Conservation (phyloP, 2,113 vertebrate genomes). For the Planiliza haematocheilus region DNA sequence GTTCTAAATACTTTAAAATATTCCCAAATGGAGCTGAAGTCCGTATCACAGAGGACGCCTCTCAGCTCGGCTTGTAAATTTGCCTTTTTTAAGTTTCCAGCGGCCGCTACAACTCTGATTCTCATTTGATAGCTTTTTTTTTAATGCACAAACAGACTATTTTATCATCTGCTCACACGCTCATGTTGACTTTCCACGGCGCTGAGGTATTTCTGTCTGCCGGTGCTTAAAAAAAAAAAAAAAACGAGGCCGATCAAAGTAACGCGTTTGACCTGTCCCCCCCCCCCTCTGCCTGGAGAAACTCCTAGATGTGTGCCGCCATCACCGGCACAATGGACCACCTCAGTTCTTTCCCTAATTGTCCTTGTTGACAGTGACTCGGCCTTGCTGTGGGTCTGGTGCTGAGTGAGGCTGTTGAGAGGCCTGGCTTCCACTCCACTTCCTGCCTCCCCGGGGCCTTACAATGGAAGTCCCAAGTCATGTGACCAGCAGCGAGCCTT, state of each 20-base stretch:
- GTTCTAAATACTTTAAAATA: too few relatives aligned
- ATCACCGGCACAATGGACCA: conserved; percentile 41
- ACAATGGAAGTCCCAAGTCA: conserved; percentile 78
- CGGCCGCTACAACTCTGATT: background rate
- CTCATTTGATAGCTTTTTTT: conserved; percentile 1
- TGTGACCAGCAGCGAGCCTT: conserved; percentile 55
- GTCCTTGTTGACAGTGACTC: conserved; percentile 76
- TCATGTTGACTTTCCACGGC: conserved; percentile 61
- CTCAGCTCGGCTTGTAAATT: too few relatives aligned
- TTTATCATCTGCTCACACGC: conserved; percentile 27
- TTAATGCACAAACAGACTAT: conserved; percentile 23
- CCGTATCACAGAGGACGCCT: too few relatives aligned
- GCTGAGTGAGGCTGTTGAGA: conserved; percentile 77
- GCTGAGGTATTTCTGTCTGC: conserved; percentile 57
- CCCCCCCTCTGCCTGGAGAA: conserved; percentile 32
- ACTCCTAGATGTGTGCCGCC: conserved; percentile 28
- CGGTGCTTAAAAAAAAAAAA: conserved; percentile 23
- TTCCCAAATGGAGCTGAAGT: too few relatives aligned
- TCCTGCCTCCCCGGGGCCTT: conserved; percentile 69
- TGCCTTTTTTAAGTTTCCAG: too few relatives aligned
- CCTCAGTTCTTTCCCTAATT: conserved; percentile 63
- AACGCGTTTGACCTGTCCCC: background rate
- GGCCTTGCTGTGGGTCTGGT: conserved; percentile 68
- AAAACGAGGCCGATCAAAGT: conserved; percentile 48
- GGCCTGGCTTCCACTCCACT: conserved; percentile 64